Percentiles rank a stretch among this genome's conserved stretches.
Evolutionary conservation across 2,113 vertebrate species (phyloP).

Genomic region (Okapia johnstoni): DNA sequence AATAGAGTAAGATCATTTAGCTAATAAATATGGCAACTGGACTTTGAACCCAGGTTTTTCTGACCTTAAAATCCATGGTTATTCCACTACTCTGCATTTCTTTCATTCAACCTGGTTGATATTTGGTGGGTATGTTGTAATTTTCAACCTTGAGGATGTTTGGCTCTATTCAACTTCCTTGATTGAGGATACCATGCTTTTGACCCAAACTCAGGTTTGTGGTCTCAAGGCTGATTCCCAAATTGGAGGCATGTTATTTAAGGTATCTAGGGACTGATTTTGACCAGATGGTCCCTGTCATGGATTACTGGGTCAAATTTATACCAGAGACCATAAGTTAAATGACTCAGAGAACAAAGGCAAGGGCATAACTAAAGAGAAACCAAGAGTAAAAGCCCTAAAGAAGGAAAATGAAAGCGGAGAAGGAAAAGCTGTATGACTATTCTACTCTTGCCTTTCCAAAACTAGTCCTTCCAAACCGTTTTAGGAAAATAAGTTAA

Average conservation of each 20-base stretch:
- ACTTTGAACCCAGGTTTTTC: background rate
- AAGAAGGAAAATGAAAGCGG: background rate
- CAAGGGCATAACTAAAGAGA: conserved; percentile 17
- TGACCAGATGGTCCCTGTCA: conserved; percentile 43
- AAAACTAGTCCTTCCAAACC: background rate
- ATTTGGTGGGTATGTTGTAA: background rate
- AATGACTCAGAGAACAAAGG: conserved; percentile 50
- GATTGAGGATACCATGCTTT: conserved; percentile 21
- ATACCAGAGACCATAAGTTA: conserved; percentile 50
- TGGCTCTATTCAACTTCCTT: background rate
- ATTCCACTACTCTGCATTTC: background rate
- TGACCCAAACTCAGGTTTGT: conserved; percentile 42
- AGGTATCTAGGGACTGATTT: conserved; percentile 50
- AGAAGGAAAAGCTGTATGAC: background rate
- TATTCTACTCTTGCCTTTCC: background rate
- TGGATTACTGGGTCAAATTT: conserved; percentile 51
- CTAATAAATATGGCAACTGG: background rate
- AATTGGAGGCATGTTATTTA: conserved; percentile 43
- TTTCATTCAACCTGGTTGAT: background rate
- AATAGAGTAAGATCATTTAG: background rate
- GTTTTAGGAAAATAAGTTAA: conserved; percentile 16
- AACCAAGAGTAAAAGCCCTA: background rate
- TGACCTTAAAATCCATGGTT: background rate
- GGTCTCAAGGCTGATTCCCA: conserved; percentile 22
- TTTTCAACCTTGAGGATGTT: background rate